A percentile compares a stretch with the other conserved stretches of the same genome.
Conservation (phyloP, 64 coral and sea anemone genomes). For the Stichodactyla mertensii region DNA sequence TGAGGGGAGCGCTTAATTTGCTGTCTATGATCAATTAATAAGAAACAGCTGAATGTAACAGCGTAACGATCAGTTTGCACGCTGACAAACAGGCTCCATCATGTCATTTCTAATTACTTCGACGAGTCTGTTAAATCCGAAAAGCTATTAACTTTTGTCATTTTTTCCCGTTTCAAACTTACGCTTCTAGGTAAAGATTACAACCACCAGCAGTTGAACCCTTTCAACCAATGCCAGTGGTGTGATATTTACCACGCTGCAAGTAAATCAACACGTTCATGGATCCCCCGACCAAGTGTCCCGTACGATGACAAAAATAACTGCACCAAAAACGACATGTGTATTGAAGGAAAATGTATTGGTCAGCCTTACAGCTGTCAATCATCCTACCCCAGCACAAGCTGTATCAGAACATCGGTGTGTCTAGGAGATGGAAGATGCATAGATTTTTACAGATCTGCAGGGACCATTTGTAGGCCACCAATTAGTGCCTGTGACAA, state of each 20-base stretch:
- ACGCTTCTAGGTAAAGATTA: slow-evolving; percentile 63
- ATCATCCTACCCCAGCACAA: slow-evolving; percentile 46
- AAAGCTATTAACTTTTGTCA: no score
- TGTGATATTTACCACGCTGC: slow-evolving; percentile 66
- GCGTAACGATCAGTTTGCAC: no score
- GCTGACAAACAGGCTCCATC: no score
- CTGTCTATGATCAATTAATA: no score
- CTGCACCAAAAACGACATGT: slow-evolving; percentile 80
- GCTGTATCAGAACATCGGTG: slow-evolving; percentile 68
- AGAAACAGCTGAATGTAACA: background rate
- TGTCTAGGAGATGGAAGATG: slow-evolving; percentile 91
- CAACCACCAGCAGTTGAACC: slow-evolving; percentile 63
- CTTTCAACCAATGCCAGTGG: slow-evolving; percentile 88
- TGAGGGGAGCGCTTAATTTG: no score
- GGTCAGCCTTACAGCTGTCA: slow-evolving; percentile 66
- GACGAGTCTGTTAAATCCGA: no score
- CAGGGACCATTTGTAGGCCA: slow-evolving; percentile 66
- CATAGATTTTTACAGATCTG: slow-evolving; percentile 35
- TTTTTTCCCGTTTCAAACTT: background rate
- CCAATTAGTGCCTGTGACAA: slow-evolving; percentile 70
- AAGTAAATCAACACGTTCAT: slow-evolving; percentile 40
- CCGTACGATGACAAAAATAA: slow-evolving; percentile 62
- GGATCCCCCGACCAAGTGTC: slow-evolving; percentile 67
- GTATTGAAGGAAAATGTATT: slow-evolving; percentile 39
- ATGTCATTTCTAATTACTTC: no score